phyloP scores from a whole-genome alignment of 2,113 vertebrate species.

The Limanda limanda region DNA sequence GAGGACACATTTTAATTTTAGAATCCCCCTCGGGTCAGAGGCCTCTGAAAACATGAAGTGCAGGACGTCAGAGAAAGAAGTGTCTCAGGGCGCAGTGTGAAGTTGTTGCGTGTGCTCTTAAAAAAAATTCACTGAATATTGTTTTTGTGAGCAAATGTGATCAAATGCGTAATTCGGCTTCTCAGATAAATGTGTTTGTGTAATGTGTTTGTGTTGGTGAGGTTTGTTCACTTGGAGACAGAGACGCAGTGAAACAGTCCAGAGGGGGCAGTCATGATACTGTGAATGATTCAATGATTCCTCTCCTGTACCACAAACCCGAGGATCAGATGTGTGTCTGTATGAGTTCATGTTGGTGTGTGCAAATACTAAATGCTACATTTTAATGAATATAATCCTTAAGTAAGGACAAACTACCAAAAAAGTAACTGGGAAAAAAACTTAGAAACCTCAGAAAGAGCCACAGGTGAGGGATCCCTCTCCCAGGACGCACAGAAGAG shows the following conservation, averaged over 20 bases:
- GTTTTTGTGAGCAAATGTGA: slow-evolving; percentile 27
- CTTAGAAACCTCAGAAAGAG: too few relatives aligned
- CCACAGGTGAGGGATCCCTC: too few relatives aligned
- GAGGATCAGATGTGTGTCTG: not conserved
- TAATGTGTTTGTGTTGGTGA: not conserved
- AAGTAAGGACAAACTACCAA: too few relatives aligned
- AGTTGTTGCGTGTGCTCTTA: not conserved
- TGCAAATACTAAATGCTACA: not conserved
- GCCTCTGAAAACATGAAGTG: slow-evolving; percentile 16
- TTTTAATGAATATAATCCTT: not conserved
- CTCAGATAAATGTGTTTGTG: not conserved
- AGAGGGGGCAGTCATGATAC: slow-evolving; percentile 38
- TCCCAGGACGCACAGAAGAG: too few relatives aligned
- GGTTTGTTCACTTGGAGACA: slow-evolving; percentile 4
- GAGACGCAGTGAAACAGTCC: slow-evolving; percentile 17
- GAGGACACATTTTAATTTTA: slow-evolving; percentile 28
- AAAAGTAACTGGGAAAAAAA: too few relatives aligned
- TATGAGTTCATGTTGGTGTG: not conserved
- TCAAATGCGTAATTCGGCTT: slow-evolving; percentile 15
- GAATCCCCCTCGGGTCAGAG: slow-evolving; percentile 1
- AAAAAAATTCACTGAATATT: slow-evolving; percentile 24
- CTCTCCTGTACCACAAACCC: slow-evolving; percentile 9
- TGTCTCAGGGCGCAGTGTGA: not conserved
- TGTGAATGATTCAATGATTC: slow-evolving; percentile 10
- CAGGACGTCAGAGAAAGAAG: slow-evolving; percentile 30